A percentile compares a stretch with the other conserved stretches of the same genome.
These are phyloP conservation scores for Morpho helenor DNA, from an alignment of 2,888 invertebrate genomes.

Conservation along the genomic window DNA sequence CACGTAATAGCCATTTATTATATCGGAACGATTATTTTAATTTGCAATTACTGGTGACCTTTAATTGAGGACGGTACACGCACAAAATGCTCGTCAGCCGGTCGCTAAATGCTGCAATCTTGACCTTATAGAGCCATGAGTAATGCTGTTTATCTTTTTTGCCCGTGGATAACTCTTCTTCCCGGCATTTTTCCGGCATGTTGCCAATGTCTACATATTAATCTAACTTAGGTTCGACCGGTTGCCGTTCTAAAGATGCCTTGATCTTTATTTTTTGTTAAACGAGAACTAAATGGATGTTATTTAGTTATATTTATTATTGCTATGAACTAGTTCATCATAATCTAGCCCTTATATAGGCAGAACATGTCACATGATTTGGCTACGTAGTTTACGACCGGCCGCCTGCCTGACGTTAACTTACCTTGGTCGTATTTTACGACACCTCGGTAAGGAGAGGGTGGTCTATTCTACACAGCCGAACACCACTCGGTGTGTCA, in stretches of 20 bases:
- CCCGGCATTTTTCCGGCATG: background rate
- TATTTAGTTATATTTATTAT: too few relatives aligned
- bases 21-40: slow-evolving; percentile 36
- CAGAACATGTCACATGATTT: too few relatives aligned
- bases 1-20: slow-evolving; percentile 23
- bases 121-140: slow-evolving; percentile 13
- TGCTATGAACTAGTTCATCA: too few relatives aligned
- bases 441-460: too few relatives aligned
- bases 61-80: slow-evolving; percentile 38
- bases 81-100: slow-evolving; percentile 17
- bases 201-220: slow-evolving; percentile 4
- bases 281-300: too few relatives aligned
- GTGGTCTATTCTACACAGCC: too few relatives aligned
- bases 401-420: too few relatives aligned
- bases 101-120: slow-evolving; percentile 21
- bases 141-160: slow-evolving; percentile 6
- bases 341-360: too few relatives aligned
- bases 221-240: slow-evolving; percentile 10
- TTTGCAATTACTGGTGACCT: slow-evolving; percentile 44
- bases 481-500: too few relatives aligned
- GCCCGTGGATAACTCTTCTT: slow-evolving; percentile 4
- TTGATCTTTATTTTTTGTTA: too few relatives aligned
- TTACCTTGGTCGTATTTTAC: too few relatives aligned
- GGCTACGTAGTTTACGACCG: too few relatives aligned
- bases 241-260: background rate